phyloP scores from a whole-genome alignment of 2,888 invertebrate genomes.

The Dione vanillae region DNA sequence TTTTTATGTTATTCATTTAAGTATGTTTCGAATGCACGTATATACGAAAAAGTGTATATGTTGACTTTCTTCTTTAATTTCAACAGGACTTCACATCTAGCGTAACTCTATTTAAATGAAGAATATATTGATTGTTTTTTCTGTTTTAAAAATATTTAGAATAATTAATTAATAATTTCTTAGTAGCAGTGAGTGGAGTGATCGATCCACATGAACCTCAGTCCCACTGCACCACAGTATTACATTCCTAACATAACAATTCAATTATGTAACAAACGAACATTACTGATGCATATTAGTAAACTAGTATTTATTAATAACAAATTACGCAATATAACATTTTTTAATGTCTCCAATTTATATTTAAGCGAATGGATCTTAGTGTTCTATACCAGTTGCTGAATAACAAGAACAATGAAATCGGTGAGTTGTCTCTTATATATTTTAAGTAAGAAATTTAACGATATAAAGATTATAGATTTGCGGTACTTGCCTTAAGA shows the following conservation, averaged over 20 bases:
- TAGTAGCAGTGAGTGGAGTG: too few species aligned
- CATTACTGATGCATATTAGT: constrained; percentile 5
- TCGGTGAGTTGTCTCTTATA: constrained; percentile 45
- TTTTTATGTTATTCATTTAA: too few species aligned
- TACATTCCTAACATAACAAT: background rate
- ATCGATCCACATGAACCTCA: too few species aligned
- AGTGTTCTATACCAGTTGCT: background rate
- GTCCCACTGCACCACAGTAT: too few species aligned
- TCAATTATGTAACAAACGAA: constrained; percentile 1
- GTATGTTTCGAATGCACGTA: too few species aligned
- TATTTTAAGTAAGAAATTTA: background rate
- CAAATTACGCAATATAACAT: background rate
- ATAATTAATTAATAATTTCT: too few species aligned
- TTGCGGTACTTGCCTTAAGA: background rate
- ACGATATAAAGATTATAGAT: background rate
- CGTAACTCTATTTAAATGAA: too few species aligned
- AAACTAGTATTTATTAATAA: background rate
- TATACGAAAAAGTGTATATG: too few species aligned
- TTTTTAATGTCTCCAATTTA: background rate
- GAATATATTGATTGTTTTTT: too few species aligned
- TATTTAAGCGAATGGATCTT: constrained; percentile 6
- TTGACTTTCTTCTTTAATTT: too few species aligned
- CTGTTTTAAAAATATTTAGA: too few species aligned
- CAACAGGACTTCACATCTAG: too few species aligned
- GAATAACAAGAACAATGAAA: constrained; percentile 41